Evolutionary conservation across 1,140 invertebrate genomes (phyloP), one percentile per base, ranked within the genome.

Genomic region (Liolophura sinensis): DNA sequence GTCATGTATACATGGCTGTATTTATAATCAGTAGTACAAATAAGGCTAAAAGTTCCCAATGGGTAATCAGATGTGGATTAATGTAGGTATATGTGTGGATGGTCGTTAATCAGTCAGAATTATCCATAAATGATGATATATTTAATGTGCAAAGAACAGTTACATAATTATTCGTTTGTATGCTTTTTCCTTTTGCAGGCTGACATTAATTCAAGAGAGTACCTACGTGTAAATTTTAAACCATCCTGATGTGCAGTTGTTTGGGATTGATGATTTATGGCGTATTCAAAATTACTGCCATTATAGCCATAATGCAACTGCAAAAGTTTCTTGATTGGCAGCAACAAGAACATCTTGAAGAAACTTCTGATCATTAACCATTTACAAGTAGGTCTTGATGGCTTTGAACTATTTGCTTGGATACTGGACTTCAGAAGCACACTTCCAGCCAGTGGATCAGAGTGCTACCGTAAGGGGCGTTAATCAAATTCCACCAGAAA

Each of bases 121-220:
- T 40, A 22, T 63, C 11, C 47, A 22, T 15, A 11, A 22, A 6
- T 49, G 7, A 56, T 22, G 20, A 18, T 12, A 49, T n/a, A 20
- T 15, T 5, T 51, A 51, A 9, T 67, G n/a, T 12, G 58, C 4
- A n/a, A 24, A 25, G n/a, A n/a, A n/a, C n/a, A n/a, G n/a, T 14
- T 18, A 22, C 14, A 46, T 60, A 24, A 1, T 56, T 46, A 25
- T 24, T 51, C 14, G 16, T 20, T 66, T 55, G 0, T 40, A n/a
- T 58, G 46, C 65, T 18, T 57, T 51, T 66, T 72, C 47, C 52
- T 54, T 58, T 77, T 77, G 18, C 69, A 80, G 78, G 80, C 79
- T 57, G 80, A 82, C 67, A 60, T 81, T 3, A 71, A 70, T 57
- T 80, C 78, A 22, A 71, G 80, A 70, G 73, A 78, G 51, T 79